Evolutionary conservation across 2,113 vertebrate genomes (phyloP).

Genomic region (Athene cunicularia): DNA sequence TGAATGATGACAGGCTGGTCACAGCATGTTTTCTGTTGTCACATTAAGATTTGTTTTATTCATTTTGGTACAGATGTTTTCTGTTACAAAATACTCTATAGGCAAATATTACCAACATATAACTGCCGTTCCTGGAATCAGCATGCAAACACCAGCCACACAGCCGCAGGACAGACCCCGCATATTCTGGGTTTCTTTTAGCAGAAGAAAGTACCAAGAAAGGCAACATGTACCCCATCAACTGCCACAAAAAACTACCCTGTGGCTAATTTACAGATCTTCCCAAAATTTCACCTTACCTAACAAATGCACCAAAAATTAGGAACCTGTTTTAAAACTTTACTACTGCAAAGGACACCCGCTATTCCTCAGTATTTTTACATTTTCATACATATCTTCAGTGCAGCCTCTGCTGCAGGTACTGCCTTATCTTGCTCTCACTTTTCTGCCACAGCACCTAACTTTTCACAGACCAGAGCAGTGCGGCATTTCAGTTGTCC

Average conservation of each 20-base stretch:
- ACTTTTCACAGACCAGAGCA: neutral
- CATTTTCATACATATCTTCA: neutral
- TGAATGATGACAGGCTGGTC: slow-evolving; percentile 60
- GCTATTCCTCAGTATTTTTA: neutral
- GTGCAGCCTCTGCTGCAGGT: neutral
- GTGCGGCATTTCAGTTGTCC: neutral
- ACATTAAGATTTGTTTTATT: slow-evolving; percentile 62
- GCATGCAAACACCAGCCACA: neutral
- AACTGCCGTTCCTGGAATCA: slow-evolving; percentile 15
- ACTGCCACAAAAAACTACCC: neutral
- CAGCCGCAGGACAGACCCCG: neutral
- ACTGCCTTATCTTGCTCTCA: neutral
- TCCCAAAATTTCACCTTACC: neutral
- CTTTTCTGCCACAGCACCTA: neutral
- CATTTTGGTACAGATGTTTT: slow-evolving; percentile 52
- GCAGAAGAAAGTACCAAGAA: neutral
- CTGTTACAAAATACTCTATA: slow-evolving; percentile 58
- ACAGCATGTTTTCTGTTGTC: slow-evolving; percentile 68
- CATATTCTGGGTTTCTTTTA: neutral
- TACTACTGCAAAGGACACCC: neutral
- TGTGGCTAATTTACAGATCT: neutral
- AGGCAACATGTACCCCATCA: neutral
- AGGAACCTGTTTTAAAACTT: neutral
- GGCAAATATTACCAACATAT: slow-evolving; percentile 36
- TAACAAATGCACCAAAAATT: neutral